These are phyloP conservation scores for Hemibagrus wyckioides DNA, from an alignment of 2,113 vertebrate genomes.

Conservation along the genomic window DNA sequence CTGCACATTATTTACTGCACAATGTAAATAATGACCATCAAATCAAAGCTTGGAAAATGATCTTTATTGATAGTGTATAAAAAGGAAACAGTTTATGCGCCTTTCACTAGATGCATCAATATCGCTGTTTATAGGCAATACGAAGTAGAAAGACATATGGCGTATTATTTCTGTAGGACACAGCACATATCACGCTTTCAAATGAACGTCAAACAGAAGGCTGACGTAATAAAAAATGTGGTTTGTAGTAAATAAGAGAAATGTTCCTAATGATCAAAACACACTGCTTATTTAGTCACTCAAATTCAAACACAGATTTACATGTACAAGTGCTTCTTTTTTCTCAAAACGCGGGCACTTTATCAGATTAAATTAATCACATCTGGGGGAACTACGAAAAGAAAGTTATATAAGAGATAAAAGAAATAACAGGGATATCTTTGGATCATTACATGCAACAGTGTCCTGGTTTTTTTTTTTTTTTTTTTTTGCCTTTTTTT, in stretches of 20 bases:
- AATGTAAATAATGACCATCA: neutral
- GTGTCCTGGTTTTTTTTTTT: conserved; percentile 63
- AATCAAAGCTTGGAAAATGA: conserved; percentile 70
- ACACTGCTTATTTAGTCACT: neutral
- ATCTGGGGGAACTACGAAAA: conserved; percentile 57
- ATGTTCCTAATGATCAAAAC: conserved; percentile 2
- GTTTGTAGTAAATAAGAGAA: neutral
- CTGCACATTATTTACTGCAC: too few relatives aligned
- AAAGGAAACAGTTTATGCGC: conserved; percentile 57
- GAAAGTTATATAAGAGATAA: conserved; percentile 12
- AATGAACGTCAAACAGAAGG: neutral
- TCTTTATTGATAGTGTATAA: conserved; percentile 76
- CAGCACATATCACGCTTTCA: conserved; percentile 34
- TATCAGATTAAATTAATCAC: conserved; percentile 26
- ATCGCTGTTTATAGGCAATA: conserved; percentile 65
- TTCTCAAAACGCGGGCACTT: neutral
- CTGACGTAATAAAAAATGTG: neutral
- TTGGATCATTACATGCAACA: conserved; percentile 68
- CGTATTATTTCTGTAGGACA: conserved; percentile 46
- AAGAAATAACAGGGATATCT: conserved; percentile 51
- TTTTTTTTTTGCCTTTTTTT: conserved; percentile 4
- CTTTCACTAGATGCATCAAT: conserved; percentile 67
- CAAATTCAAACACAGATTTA: neutral
- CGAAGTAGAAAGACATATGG: conserved; percentile 52
- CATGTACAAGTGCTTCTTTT: neutral